Percentiles rank a stretch among this genome's conserved stretches.
Evolutionary conservation across 2,113 vertebrate species (phyloP).

Genomic region (Zosterops lateralis): DNA sequence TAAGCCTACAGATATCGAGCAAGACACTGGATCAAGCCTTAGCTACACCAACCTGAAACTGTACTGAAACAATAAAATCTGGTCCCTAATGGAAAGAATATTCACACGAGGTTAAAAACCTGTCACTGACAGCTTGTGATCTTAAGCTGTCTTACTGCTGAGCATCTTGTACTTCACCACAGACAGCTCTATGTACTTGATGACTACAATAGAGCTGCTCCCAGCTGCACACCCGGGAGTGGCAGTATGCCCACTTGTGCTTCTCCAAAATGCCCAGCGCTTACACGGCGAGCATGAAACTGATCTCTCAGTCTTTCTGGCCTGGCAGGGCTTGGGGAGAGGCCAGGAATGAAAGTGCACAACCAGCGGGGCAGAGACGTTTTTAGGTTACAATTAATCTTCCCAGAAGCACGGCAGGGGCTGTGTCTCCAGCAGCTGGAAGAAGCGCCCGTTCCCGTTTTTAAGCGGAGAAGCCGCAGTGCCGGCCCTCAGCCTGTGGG

Average conservation of each 20-base stretch:
- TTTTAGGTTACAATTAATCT: background rate
- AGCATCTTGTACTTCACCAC: background rate
- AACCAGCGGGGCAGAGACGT: background rate
- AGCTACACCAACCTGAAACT: background rate
- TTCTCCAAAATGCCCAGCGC: background rate
- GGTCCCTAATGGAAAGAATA: background rate
- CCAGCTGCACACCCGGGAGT: background rate
- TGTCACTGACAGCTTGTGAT: background rate
- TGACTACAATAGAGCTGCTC: background rate
- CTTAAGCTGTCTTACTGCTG: background rate
- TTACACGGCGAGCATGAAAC: background rate
- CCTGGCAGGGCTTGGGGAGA: background rate
- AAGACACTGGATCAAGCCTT: background rate
- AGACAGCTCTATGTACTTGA: background rate
- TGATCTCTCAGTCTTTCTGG: background rate
- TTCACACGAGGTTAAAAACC: background rate
- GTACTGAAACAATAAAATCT: background rate
- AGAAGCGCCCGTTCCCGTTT: background rate
- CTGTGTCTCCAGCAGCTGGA: background rate
- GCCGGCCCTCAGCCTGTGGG: background rate
- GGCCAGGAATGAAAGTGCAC: background rate
- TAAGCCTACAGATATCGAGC: fast-evolving
- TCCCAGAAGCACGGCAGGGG: background rate
- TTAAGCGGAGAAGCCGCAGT: fast-evolving
- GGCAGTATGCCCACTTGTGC: background rate